phyloP scores from a whole-genome alignment of 2,113 vertebrate genomes.

The Corydoras maculifer region DNA sequence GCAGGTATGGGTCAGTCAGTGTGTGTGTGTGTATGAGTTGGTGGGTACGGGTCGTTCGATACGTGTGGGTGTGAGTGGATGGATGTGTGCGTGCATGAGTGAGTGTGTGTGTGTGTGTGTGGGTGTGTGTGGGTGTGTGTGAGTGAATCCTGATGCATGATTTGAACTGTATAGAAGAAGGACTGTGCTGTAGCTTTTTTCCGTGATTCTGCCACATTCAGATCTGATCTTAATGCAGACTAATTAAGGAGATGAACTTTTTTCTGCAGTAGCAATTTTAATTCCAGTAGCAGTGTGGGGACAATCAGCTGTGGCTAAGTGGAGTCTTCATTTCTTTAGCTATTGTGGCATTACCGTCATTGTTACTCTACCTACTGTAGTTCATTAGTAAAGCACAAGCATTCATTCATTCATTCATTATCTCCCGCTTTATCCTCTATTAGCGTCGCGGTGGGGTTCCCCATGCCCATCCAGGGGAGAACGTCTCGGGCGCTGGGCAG shows the following conservation, averaged over 20 bases:
- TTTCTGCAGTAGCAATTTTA: slow-evolving; percentile 3
- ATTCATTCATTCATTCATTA: too few relatives aligned
- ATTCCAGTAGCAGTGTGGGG: neutral
- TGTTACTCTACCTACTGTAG: slow-evolving; percentile 15
- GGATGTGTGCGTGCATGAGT: too few relatives aligned
- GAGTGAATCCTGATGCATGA: neutral
- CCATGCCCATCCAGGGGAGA: too few relatives aligned
- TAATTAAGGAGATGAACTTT: slow-evolving; percentile 11
- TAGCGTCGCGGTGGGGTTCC: too few relatives aligned
- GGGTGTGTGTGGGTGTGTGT: too few relatives aligned
- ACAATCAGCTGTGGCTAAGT: slow-evolving; percentile 1
- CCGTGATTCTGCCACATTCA: slow-evolving; percentile 1
- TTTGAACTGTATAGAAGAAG: neutral
- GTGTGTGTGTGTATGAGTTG: too few relatives aligned
- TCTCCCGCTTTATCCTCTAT: too few relatives aligned
- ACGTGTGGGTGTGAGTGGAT: too few relatives aligned
- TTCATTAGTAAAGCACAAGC: neutral
- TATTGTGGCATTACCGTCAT: neutral
- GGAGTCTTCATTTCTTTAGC: slow-evolving; percentile 3
- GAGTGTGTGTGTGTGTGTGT: too few relatives aligned
- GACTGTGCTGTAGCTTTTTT: neutral
- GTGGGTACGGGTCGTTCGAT: too few relatives aligned
- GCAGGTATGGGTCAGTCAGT: too few relatives aligned
- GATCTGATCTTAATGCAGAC: neutral
- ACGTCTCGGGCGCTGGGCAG: too few relatives aligned